Evolutionary conservation across 1,140 invertebrate genomes (phyloP).

Genomic region (Carposina sasakii): DNA sequence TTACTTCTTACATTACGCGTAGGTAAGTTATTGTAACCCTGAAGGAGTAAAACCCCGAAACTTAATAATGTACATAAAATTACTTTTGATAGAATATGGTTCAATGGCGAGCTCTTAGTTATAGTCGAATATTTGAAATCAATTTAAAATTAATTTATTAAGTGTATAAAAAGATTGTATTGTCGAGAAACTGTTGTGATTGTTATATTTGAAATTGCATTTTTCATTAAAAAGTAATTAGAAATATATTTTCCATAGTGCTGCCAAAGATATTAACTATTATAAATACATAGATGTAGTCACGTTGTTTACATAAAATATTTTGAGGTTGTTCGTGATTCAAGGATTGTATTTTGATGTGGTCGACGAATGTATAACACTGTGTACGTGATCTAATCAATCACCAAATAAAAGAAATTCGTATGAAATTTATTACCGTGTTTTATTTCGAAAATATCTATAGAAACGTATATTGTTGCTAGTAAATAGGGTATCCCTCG

Average conservation of each 20-base stretch:
- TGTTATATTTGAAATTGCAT: conserved; percentile 70
- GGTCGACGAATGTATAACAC: conserved; percentile 46
- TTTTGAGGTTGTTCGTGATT: conserved; percentile 63
- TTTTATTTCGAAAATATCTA: conserved; percentile 23
- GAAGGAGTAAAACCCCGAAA: conserved; percentile 63
- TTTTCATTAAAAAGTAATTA: conserved; percentile 68
- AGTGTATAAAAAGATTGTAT: conserved; percentile 47
- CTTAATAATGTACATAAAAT: conserved; percentile 50
- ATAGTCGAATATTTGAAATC: conserved; percentile 40
- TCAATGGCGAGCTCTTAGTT: conserved; percentile 33
- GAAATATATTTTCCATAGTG: conserved; percentile 71
- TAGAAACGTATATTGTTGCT: no score
- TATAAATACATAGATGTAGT: conserved; percentile 57
- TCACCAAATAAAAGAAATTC: conserved; percentile 58
- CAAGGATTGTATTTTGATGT: conserved; percentile 59
- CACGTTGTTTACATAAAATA: conserved; percentile 61
- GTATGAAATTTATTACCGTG: conserved; percentile 22
- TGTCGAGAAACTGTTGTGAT: conserved; percentile 66
- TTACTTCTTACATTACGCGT: conserved; percentile 40
- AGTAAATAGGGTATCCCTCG: no score
- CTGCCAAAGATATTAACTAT: conserved; percentile 65
- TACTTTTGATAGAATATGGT: conserved; percentile 43
- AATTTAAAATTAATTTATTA: conserved; percentile 37
- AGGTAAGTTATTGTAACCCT: conserved; percentile 44
- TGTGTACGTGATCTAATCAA: conserved; percentile 56